phyloP scores from a whole-genome alignment of 2,797 vertebrate genomes.

The Thunnus albacares region DNA sequence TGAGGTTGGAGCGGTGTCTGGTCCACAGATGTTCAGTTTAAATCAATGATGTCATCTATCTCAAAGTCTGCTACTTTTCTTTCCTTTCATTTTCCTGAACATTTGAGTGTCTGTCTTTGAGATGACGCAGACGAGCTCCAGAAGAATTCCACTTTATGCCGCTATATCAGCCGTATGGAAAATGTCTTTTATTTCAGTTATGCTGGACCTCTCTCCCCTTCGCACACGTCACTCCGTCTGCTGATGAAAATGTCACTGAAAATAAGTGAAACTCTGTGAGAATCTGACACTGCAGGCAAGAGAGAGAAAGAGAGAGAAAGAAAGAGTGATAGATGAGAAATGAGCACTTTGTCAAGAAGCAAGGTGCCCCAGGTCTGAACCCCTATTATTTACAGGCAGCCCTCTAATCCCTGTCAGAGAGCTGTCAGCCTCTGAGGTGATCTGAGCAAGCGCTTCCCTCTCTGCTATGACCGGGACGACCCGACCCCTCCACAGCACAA shows the following conservation, averaged over 20 bases:
- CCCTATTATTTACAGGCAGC: conserved; percentile 76
- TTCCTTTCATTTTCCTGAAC: conserved; percentile 60
- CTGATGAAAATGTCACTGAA: conserved; percentile 34
- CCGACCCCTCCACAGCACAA: conserved; percentile 40
- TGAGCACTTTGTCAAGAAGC: conserved; percentile 55
- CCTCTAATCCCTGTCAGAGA: conserved; percentile 72
- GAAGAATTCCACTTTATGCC: conserved; percentile 38
- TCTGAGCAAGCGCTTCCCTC: conserved; percentile 60
- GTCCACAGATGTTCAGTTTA: conserved; percentile 65
- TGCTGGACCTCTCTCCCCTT: background rate
- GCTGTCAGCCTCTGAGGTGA: conserved; percentile 73
- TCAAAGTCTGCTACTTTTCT: conserved; percentile 48
- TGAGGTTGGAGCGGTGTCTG: conserved; percentile 48
- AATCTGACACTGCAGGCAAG: conserved; percentile 10
- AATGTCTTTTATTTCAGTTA: conserved; percentile 32
- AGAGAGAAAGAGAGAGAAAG: conserved; percentile 13
- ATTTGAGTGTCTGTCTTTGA: conserved; percentile 54
- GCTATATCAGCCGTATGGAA: conserved; percentile 50
- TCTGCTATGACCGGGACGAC: conserved; percentile 45
- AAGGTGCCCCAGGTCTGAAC: conserved; percentile 72
- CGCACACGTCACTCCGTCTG: conserved; percentile 25
- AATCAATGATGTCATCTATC: conserved; percentile 70
- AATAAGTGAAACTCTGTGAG: conserved; percentile 4
- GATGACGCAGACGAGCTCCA: conserved; percentile 24
- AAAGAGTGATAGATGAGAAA: conserved; percentile 52